Base-by-base conservation (phyloP, 2,113 vertebrate species). In the Theristicus caerulescens region DNA sequence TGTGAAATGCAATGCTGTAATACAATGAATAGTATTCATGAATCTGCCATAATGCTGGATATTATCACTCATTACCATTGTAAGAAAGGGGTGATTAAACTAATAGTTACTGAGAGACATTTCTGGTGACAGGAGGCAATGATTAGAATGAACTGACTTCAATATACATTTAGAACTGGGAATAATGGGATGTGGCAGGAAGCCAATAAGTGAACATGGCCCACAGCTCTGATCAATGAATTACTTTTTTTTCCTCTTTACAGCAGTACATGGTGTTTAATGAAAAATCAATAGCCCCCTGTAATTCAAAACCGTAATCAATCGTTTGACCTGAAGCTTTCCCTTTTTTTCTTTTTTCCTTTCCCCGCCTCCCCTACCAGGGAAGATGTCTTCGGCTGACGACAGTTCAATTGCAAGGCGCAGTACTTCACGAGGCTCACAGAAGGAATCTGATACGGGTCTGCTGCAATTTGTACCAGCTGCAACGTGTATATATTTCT, bases 231-330 rank as follows among this genome's bases (percentile, higher is more conserved):
- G 97, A 99, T 99, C 98, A 97, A 98, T 99, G 98, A 99, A 98
- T 99, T 99, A 99, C 98, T 97, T 97, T 98, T 98, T 96, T 97
- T 94, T 94, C 95, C 80, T 86, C 96, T 96, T 94, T 97, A 95
- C 94, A 97, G 96, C 93, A 94, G 95, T 88, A 94, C 96, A 98
- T 92, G 95, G 93, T 96, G 93, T 96, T 97, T 99, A 99, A 99
- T 99, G 99, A 98, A 98, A 99, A 99, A 99, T 99, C 99, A 98
- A 99, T 99, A 98, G 96, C 94, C 97, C 97, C 85, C 97, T 96
- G 96, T 98, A 96, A 98, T 94, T 98, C 98, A 97, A 97, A 99
- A 98, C 93, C 2, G 54, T 96, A 97, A 98, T 98, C 98, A 97
- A 96, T 98, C 47, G 57, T 98, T 98, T 98, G 97, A 99, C 98